Conservation (phyloP, 1,140 invertebrate genomes). For the Ceratosolen fusciceps region DNA sequence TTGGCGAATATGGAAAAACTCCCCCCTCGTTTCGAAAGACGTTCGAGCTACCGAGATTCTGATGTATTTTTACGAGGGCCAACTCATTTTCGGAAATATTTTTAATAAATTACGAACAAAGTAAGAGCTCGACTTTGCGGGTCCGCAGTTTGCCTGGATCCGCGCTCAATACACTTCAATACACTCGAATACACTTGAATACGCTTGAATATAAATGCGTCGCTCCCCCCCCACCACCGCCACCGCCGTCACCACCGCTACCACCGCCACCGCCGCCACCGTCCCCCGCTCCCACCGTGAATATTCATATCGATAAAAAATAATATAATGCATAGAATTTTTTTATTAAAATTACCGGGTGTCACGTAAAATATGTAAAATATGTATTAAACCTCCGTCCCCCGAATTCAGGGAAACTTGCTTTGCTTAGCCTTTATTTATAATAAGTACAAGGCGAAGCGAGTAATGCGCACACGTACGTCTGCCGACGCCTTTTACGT, state of each 20-base stretch:
- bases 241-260: no score
- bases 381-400: slow-evolving; percentile 24
- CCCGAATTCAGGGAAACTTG: slow-evolving; percentile 11
- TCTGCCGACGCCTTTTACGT: background rate
- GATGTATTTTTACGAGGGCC: slow-evolving; percentile 23
- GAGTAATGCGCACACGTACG: background rate
- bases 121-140: background rate
- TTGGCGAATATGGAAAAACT: slow-evolving; percentile 21
- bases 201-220: slow-evolving; percentile 32
- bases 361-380: slow-evolving; percentile 18
- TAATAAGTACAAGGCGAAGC: slow-evolving; percentile 13
- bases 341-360: slow-evolving; percentile 24
- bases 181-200: no score
- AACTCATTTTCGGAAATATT: slow-evolving; percentile 18
- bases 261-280: no score
- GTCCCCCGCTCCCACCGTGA: background rate
- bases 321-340: slow-evolving; percentile 45
- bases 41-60: slow-evolving; percentile 4
- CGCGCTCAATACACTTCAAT: background rate
- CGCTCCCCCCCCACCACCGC: no score
- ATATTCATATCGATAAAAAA: slow-evolving; percentile 39
- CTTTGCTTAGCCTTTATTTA: slow-evolving; percentile 6
- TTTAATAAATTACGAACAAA: slow-evolving; percentile 42
- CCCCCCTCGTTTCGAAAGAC: background rate
- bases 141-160: slow-evolving; percentile 2